phyloP scores from a whole-genome alignment of 2,888 invertebrate species.

The Apamea monoglypha region DNA sequence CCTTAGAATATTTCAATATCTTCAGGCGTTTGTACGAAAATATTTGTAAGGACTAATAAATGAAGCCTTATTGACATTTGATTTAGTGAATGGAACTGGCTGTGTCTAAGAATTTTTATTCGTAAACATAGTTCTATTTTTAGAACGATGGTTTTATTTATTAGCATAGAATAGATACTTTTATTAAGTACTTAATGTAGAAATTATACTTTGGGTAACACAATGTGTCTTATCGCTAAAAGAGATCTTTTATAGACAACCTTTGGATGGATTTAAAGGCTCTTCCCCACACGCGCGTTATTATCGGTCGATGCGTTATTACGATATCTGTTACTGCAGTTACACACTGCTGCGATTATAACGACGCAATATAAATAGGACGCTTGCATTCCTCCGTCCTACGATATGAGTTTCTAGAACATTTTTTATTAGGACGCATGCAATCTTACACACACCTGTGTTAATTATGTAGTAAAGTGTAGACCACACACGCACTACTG shows the following conservation, averaged over 20 bases:
- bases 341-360: not conserved
- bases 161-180: not conserved
- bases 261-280: not conserved
- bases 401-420: too few relatives aligned
- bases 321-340: not conserved
- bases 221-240: not conserved
- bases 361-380: not conserved
- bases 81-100: not conserved
- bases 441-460: too few relatives aligned
- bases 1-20: conserved; percentile 53
- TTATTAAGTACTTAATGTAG: not conserved
- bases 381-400: not conserved
- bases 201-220: not conserved
- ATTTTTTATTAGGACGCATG: too few relatives aligned
- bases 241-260: not conserved
- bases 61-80: not conserved
- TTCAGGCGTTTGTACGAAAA: conserved; percentile 25
- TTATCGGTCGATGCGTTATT: too few relatives aligned
- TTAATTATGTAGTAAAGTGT: too few relatives aligned
- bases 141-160: not conserved
- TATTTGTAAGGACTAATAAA: conserved; percentile 30
- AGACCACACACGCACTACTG: too few relatives aligned
- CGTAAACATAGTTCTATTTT: too few relatives aligned
- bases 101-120: not conserved
- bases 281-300: too few relatives aligned